Base-by-base conservation (phyloP, 2,797 vertebrate genomes). In the Sitta carolinensis region DNA sequence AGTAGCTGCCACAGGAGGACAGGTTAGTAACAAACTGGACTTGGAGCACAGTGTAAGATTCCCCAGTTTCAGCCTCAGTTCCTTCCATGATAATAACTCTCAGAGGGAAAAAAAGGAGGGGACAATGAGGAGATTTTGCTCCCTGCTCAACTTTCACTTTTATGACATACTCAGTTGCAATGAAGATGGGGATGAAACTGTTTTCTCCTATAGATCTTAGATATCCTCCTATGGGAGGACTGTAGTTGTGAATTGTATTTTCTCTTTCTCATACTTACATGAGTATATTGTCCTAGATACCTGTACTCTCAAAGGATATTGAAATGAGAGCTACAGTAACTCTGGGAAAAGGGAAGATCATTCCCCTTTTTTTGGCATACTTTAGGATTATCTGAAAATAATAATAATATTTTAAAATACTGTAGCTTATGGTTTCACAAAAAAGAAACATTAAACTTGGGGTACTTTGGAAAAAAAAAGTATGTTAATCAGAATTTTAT, bases 1-100 rank as follows among this genome's bases (percentile, higher is more conserved):
- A 93, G 54, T 79, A 0, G 9, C 73, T 95, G 83, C 76, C 36
- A 15, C 77, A 66, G 87, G 78, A 94, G 72, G 89, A 96, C 95
- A 96, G 91, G 94, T 96, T 90, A 92, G 89, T 93, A 94, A 82
- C 45, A 87, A 88, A 82, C 59, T 87, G 76, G 47, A 43, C 59
- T 80, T 69, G 63, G 89, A 94, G 47, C 34, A 64, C 15, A 7
- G 34, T 7, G 55, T 52, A 79, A 86, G 38, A 87, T 73, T 88
- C 84, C 47, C n/a, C 81, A 50, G 12, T 54, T 84, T 79, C 36
- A 70, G 40, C 22, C 62, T 75, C 32, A 15, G 23, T 66, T 95
- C 10, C 4, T 89, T 89, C 58, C 6, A 1, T 17, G 17, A 59
- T 21, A 50, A 27, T 45, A 58, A 70, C 29, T 66, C 20, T 59